Conservation (phyloP, 2,888 invertebrate species). For the Gibbula magus region DNA sequence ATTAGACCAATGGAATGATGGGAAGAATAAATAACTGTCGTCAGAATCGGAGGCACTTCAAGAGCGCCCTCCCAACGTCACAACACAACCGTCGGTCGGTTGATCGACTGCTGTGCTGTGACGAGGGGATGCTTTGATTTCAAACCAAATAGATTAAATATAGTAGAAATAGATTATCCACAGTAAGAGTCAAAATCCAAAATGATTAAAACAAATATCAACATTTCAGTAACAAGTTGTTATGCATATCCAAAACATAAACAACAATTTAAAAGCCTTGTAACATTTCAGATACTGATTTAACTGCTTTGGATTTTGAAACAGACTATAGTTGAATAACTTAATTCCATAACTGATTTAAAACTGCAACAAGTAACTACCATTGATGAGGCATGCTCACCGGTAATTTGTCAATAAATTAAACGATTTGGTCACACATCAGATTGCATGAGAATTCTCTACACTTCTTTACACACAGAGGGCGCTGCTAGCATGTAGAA, state of each 20-base stretch:
- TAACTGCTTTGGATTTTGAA: background rate
- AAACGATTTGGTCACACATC: constrained; percentile 17
- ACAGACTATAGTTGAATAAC: constrained; percentile 1
- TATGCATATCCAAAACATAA: no score
- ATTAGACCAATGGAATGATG: constrained; percentile 33
- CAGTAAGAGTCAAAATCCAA: background rate
- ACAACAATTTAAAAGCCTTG: no score
- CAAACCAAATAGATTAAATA: constrained; percentile 8
- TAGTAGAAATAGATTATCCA: background rate
- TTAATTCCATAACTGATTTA: constrained; percentile 17
- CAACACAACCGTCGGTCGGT: background rate
- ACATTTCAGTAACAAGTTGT: no score
- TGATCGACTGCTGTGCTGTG: no score
- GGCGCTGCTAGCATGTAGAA: background rate
- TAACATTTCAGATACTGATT: background rate
- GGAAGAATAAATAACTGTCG: constrained; percentile 34
- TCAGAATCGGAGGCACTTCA: background rate
- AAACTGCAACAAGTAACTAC: constrained; percentile 16
- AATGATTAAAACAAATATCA: no score
- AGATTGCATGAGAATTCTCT: constrained; percentile 15
- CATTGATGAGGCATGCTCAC: constrained; percentile 1
- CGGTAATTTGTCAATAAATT: constrained; percentile 15
- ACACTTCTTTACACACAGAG: constrained; percentile 16
- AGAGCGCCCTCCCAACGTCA: background rate
- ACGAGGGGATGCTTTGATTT: constrained; percentile 16